These are phyloP conservation scores for Emydocephalus ijimae DNA, from an alignment of 2,113 vertebrate genomes.

Conservation along the genomic window DNA sequence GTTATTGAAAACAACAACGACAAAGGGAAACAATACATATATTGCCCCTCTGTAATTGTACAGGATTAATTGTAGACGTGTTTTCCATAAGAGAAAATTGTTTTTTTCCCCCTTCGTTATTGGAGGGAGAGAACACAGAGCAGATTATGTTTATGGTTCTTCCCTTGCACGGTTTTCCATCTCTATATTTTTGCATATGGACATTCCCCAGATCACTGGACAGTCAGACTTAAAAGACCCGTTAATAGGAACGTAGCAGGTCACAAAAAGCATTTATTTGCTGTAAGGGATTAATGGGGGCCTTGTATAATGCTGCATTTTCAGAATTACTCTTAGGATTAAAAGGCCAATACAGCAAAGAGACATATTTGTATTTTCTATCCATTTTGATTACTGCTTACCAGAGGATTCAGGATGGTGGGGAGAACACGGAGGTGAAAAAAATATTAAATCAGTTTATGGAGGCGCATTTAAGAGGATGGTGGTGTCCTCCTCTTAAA, in stretches of 20 bases:
- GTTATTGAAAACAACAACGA: neutral
- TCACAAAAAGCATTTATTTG: conserved; percentile 39
- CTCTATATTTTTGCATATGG: conserved; percentile 1
- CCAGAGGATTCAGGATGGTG: conserved; percentile 46
- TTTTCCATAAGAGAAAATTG: neutral
- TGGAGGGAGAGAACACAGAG: neutral
- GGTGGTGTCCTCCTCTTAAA: neutral
- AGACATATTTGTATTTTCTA: conserved; percentile 45
- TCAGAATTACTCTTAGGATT: conserved; percentile 65
- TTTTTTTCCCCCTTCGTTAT: too few relatives aligned
- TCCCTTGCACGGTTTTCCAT: neutral
- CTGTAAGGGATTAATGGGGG: conserved; percentile 55
- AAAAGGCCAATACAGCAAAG: conserved; percentile 48
- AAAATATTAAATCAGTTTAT: neutral
- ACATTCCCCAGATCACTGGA: conserved; percentile 6
- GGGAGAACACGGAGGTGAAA: neutral
- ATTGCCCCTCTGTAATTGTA: neutral
- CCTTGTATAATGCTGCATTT: conserved; percentile 45
- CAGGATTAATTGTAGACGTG: conserved; percentile 13
- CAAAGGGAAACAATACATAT: neutral
- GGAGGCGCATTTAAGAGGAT: neutral
- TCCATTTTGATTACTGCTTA: conserved; percentile 58
- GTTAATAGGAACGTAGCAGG: conserved; percentile 15
- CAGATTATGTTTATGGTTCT: neutral
- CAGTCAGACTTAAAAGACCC: conserved; percentile 18